Evolutionary conservation across 2,113 vertebrate genomes (phyloP).

Genomic region (Tyrannus savana): DNA sequence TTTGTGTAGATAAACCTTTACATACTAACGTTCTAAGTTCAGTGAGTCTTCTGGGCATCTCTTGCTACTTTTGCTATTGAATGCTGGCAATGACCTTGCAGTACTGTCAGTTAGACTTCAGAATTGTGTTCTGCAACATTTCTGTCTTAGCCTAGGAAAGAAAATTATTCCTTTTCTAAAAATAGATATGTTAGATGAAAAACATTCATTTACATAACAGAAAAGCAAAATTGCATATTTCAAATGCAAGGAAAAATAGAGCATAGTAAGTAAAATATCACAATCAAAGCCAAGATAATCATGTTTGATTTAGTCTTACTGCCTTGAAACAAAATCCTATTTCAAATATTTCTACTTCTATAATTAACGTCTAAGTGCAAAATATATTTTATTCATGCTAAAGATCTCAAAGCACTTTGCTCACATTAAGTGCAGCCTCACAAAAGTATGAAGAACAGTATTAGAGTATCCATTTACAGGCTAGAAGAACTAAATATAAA

Average conservation of each 20-base stretch:
- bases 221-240: constrained; percentile 46
- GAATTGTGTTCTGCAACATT: neutral
- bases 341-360: constrained; percentile 56
- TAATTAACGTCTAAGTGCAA: constrained; percentile 52
- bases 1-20: neutral
- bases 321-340: constrained; percentile 37
- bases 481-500: neutral
- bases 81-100: neutral
- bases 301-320: constrained; percentile 56
- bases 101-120: constrained; percentile 8
- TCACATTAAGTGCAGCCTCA: neutral
- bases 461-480: neutral
- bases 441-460: neutral
- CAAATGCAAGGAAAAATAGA: constrained; percentile 40
- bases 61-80: neutral
- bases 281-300: constrained; percentile 57
- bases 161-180: constrained; percentile 25
- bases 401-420: constrained; percentile 38
- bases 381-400: constrained; percentile 53
- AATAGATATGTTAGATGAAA: constrained; percentile 51
- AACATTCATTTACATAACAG: constrained; percentile 55
- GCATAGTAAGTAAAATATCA: constrained; percentile 42
- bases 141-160: neutral
- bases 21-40: neutral
- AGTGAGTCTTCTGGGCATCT: neutral